These are phyloP conservation scores for Myrmecobius fasciatus DNA, from an alignment of 2,113 vertebrate genomes.

Conservation along the genomic window DNA sequence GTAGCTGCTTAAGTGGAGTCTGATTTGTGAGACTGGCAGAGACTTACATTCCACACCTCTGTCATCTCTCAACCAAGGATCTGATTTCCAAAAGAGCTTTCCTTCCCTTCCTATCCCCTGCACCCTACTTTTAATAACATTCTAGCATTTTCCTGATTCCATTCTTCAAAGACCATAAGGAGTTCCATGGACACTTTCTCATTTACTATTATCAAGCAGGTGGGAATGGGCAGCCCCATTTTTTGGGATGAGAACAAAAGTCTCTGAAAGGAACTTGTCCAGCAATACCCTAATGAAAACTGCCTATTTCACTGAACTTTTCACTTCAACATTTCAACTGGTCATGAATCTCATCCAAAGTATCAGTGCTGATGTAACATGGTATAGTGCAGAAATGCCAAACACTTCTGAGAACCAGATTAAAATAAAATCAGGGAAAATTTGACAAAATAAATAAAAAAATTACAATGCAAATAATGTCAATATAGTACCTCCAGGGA, in stretches of 20 bases:
- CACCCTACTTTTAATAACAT: slow-evolving; percentile 15
- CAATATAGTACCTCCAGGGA: neutral
- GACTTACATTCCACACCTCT: slow-evolving; percentile 26
- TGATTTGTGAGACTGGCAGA: slow-evolving; percentile 76
- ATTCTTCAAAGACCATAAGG: slow-evolving; percentile 12
- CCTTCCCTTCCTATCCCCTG: neutral
- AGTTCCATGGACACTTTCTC: neutral
- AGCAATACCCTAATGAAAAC: neutral
- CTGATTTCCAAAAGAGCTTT: slow-evolving; percentile 23
- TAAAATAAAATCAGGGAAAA: neutral
- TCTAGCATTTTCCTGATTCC: neutral
- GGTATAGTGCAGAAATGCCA: neutral
- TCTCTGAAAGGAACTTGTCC: neutral
- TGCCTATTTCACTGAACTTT: neutral
- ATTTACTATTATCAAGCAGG: neutral
- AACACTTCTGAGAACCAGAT: neutral
- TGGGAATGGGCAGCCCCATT: neutral
- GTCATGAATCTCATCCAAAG: neutral
- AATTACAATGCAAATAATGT: neutral
- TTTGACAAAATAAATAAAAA: neutral
- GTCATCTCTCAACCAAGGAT: slow-evolving; percentile 1
- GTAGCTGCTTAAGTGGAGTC: slow-evolving; percentile 64
- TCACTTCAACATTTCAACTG: neutral
- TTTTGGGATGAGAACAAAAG: neutral
- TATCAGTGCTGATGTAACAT: neutral